These are phyloP conservation scores for Leucozona laternaria DNA, from an alignment of 2,888 invertebrate genomes.

Conservation along the genomic window DNA sequence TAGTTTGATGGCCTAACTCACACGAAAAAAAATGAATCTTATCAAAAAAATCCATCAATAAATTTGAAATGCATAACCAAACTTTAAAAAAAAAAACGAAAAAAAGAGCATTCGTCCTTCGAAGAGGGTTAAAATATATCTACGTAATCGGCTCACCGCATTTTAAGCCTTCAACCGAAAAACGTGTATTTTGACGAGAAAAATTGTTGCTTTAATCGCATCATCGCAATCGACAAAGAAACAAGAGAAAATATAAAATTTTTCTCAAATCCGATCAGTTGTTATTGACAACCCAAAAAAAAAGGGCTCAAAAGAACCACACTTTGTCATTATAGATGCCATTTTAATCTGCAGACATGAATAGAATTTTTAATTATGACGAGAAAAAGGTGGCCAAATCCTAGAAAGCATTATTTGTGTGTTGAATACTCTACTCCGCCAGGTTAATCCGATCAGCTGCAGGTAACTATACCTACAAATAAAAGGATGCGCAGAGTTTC, in stretches of 20 bases:
- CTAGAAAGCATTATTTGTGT: constrained; percentile 30
- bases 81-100: neutral
- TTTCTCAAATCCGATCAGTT: constrained; percentile 53
- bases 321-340: constrained; percentile 36
- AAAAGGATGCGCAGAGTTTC: constrained; percentile 53
- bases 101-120: constrained; percentile 70
- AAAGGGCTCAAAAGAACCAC: constrained; percentile 37
- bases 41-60: constrained; percentile 52
- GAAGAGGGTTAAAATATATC: constrained; percentile 26
- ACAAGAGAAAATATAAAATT: constrained; percentile 1
- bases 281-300: constrained; percentile 9
- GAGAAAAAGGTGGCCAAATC: constrained; percentile 54
- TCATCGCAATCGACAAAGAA: constrained; percentile 32
- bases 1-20: constrained; percentile 35
- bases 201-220: constrained; percentile 56
- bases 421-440: neutral
- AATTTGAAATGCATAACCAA: constrained; percentile 40
- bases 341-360: constrained; percentile 54
- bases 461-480: constrained; percentile 4
- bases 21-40: neutral
- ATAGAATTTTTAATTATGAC: constrained; percentile 54
- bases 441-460: constrained; percentile 53
- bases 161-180: constrained; percentile 37
- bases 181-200: constrained; percentile 20
- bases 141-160: constrained; percentile 59